Base-by-base conservation (phyloP, 2,888 invertebrate species). In the Trichopoda pennipes region DNA sequence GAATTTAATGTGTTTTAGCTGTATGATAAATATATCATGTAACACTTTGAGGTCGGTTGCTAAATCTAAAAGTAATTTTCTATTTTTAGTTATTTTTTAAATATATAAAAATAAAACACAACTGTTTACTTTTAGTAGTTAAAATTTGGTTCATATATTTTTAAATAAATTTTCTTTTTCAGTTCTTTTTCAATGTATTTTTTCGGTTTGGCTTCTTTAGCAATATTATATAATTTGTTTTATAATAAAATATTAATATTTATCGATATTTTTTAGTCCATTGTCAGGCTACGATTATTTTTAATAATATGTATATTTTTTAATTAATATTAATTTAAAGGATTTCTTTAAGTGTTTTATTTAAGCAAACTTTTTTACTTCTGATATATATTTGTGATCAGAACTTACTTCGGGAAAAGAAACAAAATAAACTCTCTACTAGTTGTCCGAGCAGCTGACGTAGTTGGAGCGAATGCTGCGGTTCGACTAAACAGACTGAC, bases 401-500 rank as follows among this genome's bases (percentile, higher is more conserved):
- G 79, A 89, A 91, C 91, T 91, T 91, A 91, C 91, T 91, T 91
- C 90, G 89, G 91, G 90, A 90, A 90, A 91, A 91, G 90, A 89
- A 90, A 90, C 89, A 90, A 90, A 88, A 90, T 89, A 87, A 89
- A 90, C 88, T 89, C 90, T 90, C 90, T 89, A 90, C 88, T 88
- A 74, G 88, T 89, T 89, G 89, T 91, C 91, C 91, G 91, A 90
- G 90, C 91, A 91, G 91, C 91, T 91, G 91, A 90, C 91, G 91
- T 91, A 88, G 91, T 90, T 90, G 91, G 90, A 90, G 90, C 90
- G 91, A 90, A 91, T 91, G 91, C 91, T 91, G 91, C 91, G 91
- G 90, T 91, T 91, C 90, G 91, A 91, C 91, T 91, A 90, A 91
- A 90, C 90, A 90, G 90, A 91, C 91, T 91, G 90, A 90, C 90